Percentiles rank a stretch among this genome's conserved stretches.
Conservation (phyloP, 2,888 invertebrate genomes). For the Boloria euphrosyne region DNA sequence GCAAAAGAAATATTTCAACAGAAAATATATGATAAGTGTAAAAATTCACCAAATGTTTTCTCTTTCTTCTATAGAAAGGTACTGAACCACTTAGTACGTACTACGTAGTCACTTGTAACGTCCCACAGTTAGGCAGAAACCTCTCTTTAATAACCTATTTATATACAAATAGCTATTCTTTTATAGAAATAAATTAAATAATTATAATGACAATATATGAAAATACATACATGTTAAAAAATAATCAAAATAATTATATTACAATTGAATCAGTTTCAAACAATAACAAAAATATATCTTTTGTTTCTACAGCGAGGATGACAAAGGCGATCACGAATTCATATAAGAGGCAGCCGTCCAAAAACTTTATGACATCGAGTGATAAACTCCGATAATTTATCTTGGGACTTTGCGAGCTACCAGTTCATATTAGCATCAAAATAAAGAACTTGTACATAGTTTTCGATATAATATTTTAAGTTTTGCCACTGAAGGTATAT, state of each 20-base stretch:
- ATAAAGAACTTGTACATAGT: slow-evolving; percentile 20
- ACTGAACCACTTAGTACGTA: too few species aligned
- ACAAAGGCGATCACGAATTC: slow-evolving; percentile 57
- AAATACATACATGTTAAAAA: too few species aligned
- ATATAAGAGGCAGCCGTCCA: slow-evolving; percentile 65
- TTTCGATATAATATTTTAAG: slow-evolving; percentile 12
- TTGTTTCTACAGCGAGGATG: slow-evolving; percentile 6
- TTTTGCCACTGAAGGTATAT: not conserved
- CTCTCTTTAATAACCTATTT: too few species aligned
- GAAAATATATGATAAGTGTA: too few species aligned
- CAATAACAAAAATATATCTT: not conserved
- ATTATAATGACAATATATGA: not conserved
- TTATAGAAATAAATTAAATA: too few species aligned
- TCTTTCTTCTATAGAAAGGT: too few species aligned
- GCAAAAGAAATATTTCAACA: too few species aligned
- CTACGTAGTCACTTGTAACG: too few species aligned
- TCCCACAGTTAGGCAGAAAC: too few species aligned
- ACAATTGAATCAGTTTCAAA: not conserved
- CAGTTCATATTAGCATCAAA: slow-evolving; percentile 27
- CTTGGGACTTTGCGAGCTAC: slow-evolving; percentile 36
- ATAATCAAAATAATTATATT: not conserved
- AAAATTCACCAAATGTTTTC: too few species aligned
- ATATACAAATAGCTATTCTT: too few species aligned
- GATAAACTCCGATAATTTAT: slow-evolving; percentile 52
- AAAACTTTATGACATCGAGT: slow-evolving; percentile 67